Evolutionary conservation across 2,797 vertebrate species (phyloP).

Genomic region (Malurus splendens): DNA sequence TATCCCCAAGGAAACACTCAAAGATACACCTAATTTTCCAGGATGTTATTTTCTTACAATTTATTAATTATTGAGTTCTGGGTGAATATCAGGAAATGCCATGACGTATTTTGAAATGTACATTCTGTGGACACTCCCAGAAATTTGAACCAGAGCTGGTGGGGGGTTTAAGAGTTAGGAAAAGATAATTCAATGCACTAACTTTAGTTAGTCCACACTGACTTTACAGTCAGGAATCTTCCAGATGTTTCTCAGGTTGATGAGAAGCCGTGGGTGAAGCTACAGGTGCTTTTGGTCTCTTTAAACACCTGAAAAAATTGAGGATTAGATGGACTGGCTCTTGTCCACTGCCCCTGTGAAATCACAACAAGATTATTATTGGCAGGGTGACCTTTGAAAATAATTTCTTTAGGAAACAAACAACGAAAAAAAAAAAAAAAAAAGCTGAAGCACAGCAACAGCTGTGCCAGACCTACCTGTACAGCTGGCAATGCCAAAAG

Average conservation of each 20-base stretch:
- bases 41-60: neutral
- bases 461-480: neutral
- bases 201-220: neutral
- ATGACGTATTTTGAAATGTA: neutral
- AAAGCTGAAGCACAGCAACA: neutral
- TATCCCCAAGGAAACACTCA: neutral
- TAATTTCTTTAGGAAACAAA: neutral
- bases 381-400: neutral
- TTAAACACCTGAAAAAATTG: neutral
- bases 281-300: neutral
- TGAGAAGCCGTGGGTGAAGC: neutral
- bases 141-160: neutral
- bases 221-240: neutral
- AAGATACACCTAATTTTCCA: neutral
- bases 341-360: neutral
- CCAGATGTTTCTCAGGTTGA: neutral
- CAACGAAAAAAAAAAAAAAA: neutral
- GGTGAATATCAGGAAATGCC: neutral
- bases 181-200: neutral
- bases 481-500: neutral
- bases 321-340: neutral
- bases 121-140: neutral
- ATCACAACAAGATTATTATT: neutral
- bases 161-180: neutral
- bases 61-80: too few species aligned